Percentiles rank a stretch among this genome's conserved stretches.
phyloP scores from a whole-genome alignment of 2,888 invertebrate species.

The Lobophora halterata region DNA sequence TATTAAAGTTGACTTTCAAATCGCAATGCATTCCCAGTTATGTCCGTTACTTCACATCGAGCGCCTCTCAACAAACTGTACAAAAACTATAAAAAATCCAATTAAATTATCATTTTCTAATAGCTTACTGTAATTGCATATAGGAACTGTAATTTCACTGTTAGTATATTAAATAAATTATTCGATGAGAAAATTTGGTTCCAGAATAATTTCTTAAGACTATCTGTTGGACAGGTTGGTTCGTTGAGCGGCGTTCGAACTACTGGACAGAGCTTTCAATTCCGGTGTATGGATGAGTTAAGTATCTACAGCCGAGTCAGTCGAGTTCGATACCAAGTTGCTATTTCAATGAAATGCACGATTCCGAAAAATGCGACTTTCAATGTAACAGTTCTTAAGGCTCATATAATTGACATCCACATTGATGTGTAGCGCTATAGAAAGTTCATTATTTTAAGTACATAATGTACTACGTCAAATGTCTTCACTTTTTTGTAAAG shows the following conservation, averaged over 20 bases:
- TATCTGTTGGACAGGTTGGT: constrained; percentile 39
- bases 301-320: constrained; percentile 57
- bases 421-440: constrained; percentile 59
- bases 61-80: constrained; percentile 51
- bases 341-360: constrained; percentile 57
- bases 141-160: constrained; percentile 75
- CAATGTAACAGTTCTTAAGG: constrained; percentile 66
- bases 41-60: constrained; percentile 41
- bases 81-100: constrained; percentile 43
- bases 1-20: constrained; percentile 52
- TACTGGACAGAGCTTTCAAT: constrained; percentile 60
- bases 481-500: constrained; percentile 13
- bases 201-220: constrained; percentile 39
- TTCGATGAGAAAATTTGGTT: constrained; percentile 46
- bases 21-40: constrained; percentile 54
- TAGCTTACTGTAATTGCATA: constrained; percentile 60
- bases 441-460: constrained; percentile 67
- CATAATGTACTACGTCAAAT: constrained; percentile 40
- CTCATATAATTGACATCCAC: constrained; percentile 73
- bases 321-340: constrained; percentile 56
- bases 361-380: constrained; percentile 49
- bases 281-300: constrained; percentile 58
- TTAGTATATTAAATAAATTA: constrained; percentile 59
- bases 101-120: constrained; percentile 58
- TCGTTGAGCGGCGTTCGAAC: constrained; percentile 54